Base-by-base conservation (phyloP, 2,888 invertebrate species). In the Yponomeuta cagnagella region DNA sequence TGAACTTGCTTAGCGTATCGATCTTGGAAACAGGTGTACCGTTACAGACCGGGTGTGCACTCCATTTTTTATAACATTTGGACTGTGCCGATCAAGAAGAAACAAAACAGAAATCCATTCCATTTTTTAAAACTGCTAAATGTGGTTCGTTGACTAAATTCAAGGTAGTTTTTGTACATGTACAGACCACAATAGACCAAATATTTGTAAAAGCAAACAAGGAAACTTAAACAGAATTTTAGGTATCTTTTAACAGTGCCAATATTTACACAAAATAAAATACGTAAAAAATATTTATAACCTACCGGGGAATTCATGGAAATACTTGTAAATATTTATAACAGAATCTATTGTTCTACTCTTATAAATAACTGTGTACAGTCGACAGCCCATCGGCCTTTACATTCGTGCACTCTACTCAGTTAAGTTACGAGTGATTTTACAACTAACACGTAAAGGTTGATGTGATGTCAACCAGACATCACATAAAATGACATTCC, bases 1-100 rank as follows among this genome's bases (percentile, higher is more conserved):
- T 65, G 65, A 65, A 8, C 43, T 43, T 65, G 5, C 31, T 64
- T 30, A 30, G 12, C 52, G 12, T 58, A 15, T 58, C 64, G 43
- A 67, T 37, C 66, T 66, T 66, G 12, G 10, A 23, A 58, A 58
- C 15, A 31, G 30, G n/a, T 15, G 12, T 77, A 81, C 85, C 86
- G 85, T 86, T 86, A 82, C 70, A 70, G 79, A 84, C 85, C 84
- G 84, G 86, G 84, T 84, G 75, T 78, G 78, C 79, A 80, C 76
- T 77, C 6, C 73, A 73, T 73, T 72, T 75, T 76, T 74, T 75
- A 67, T 63, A 63, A 71, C 74, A 74, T 72, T 73, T 69, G 15
- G 63, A 12, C n/a, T 37, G 37, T 31, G 58, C 23, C 52, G 31
- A 48, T 43, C 33, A 33, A 33, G 33, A 67, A 8, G 67, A 43